Percentiles rank a stretch among this genome's conserved stretches.
phyloP scores from a whole-genome alignment of 2,113 vertebrate genomes.

The Oreochromis aureus region DNA sequence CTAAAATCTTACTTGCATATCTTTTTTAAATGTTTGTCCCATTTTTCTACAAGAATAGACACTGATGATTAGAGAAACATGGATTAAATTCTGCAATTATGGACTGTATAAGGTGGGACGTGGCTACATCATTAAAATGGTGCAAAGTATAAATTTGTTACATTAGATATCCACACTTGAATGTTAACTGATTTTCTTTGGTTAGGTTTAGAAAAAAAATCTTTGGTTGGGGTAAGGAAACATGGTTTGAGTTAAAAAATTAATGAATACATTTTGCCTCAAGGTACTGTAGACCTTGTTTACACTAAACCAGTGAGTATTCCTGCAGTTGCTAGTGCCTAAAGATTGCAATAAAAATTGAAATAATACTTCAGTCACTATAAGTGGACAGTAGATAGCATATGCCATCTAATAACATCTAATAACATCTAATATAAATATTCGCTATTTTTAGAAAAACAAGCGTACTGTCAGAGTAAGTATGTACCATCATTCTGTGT shows the following conservation, averaged over 20 bases:
- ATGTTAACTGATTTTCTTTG: background rate
- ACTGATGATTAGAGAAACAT: background rate
- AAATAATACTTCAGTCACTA: background rate
- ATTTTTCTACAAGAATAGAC: background rate
- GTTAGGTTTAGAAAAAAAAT: background rate
- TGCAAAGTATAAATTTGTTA: background rate
- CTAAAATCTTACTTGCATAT: background rate
- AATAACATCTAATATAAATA: background rate
- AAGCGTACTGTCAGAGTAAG: background rate
- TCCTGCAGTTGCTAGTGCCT: background rate
- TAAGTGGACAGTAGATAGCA: background rate
- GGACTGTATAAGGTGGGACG: background rate
- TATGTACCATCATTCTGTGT: background rate
- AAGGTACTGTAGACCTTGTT: background rate
- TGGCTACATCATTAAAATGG: background rate
- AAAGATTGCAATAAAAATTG: background rate
- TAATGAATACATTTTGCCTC: background rate
- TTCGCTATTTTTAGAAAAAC: fast-evolving
- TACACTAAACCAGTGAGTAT: background rate
- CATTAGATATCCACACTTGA: background rate
- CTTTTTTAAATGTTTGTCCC: background rate
- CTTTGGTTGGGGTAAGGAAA: background rate
- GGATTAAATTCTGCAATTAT: background rate
- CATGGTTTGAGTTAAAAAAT: background rate
- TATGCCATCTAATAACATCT: background rate